phyloP scores from a whole-genome alignment of 1,140 invertebrate genomes.

The Panulirus ornatus region DNA sequence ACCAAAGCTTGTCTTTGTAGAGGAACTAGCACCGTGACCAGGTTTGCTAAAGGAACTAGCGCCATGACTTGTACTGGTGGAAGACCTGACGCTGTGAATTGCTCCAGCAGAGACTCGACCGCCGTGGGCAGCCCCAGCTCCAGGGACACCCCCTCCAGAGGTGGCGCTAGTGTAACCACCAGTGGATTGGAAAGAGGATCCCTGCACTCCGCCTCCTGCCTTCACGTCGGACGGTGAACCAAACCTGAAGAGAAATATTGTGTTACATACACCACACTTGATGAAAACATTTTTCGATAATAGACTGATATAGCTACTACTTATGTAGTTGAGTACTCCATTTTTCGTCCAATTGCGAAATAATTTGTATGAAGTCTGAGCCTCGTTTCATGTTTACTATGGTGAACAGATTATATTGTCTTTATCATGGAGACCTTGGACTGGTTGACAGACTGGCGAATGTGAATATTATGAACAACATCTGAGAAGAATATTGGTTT shows the following conservation, averaged over 20 bases:
- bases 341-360: not conserved
- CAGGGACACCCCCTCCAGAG: no score
- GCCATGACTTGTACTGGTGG: not conserved
- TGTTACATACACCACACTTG: no score
- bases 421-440: not conserved
- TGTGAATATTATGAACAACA: no score
- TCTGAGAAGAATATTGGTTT: no score
- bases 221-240: slow-evolving; percentile 16
- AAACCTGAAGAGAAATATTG: slow-evolving; percentile 14
- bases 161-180: no score
- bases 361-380: not conserved
- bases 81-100: not conserved
- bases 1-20: not conserved
- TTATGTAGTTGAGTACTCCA: not conserved
- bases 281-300: no score
- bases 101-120: no score
- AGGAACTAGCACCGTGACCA: not conserved
- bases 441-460: no score
- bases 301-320: no score
- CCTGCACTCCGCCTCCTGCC: slow-evolving; percentile 16
- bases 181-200: slow-evolving; percentile 21
- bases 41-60: not conserved
- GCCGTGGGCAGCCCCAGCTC: no score
- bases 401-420: not conserved
- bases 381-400: not conserved